Percentiles rank a stretch among this genome's conserved stretches.
phyloP scores from a whole-genome alignment of 1,140 invertebrate species.

The Magallana ariakensis region DNA sequence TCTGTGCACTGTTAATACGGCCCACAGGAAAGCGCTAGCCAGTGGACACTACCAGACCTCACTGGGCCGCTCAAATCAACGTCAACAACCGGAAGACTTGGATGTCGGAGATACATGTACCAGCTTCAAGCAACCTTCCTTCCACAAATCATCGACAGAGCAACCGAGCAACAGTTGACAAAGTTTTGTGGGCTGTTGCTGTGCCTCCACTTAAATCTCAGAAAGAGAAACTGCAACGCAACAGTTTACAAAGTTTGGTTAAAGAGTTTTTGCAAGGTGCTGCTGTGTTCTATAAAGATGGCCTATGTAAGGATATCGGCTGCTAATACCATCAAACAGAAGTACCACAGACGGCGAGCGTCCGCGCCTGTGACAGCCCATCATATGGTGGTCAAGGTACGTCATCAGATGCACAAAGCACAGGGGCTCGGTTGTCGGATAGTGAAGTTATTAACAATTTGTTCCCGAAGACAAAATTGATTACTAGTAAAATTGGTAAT shows the following conservation, averaged over 20 bases:
- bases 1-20: not conserved
- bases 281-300: not conserved
- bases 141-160: not conserved
- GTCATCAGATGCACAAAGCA: too few relatives aligned
- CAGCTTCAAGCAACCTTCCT: not conserved
- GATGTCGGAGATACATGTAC: not conserved
- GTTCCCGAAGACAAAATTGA: too few relatives aligned
- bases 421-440: too few relatives aligned
- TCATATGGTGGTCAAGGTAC: not conserved
- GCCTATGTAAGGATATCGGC: conserved; percentile 22
- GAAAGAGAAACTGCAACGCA: too few relatives aligned
- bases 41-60: not conserved
- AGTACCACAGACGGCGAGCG: not conserved
- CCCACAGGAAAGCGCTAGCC: not conserved
- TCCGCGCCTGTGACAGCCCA: not conserved
- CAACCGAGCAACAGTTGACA: too few relatives aligned
- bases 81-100: not conserved
- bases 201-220: too few relatives aligned
- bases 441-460: too few relatives aligned
- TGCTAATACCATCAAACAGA: conserved; percentile 6
- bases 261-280: too few relatives aligned
- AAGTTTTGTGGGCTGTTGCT: too few relatives aligned
- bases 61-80: not conserved
- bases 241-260: too few relatives aligned
- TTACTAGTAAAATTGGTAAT: too few relatives aligned